A percentile compares a stretch with the other conserved stretches of the same genome.
phyloP scores from a whole-genome alignment of 2,888 invertebrate genomes.

The Plebejus argus region DNA sequence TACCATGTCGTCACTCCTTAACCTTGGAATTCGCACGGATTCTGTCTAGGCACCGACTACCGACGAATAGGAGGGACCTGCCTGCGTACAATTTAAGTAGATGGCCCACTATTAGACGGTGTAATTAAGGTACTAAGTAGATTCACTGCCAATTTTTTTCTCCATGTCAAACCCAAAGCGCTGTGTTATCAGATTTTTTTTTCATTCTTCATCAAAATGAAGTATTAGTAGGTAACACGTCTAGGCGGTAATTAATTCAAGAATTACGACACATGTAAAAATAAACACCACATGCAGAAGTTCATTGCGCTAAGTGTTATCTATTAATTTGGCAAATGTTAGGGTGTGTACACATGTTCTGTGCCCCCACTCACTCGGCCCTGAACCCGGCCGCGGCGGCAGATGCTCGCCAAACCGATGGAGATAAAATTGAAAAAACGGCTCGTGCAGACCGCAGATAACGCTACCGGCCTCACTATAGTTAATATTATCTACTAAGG shows the following conservation, averaged over 20 bases:
- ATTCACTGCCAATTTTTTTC: not conserved
- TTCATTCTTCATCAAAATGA: not conserved
- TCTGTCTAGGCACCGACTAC: not conserved
- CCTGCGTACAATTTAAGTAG: not conserved
- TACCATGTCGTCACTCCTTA: conserved; percentile 14
- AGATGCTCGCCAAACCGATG: conserved; percentile 65
- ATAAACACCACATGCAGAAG: conserved; percentile 55
- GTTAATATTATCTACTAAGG: not conserved
- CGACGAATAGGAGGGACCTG: not conserved
- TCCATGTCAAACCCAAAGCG: too few relatives aligned
- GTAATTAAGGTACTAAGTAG: not conserved
- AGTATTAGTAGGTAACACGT: too few relatives aligned
- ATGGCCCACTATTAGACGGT: not conserved
- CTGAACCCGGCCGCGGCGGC: conserved; percentile 69
- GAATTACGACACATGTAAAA: conserved; percentile 47
- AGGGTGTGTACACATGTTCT: conserved; percentile 41
- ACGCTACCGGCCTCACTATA: conserved; percentile 6
- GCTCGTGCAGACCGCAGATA: conserved; percentile 18
- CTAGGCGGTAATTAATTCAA: conserved; percentile 1
- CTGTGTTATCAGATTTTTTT: too few relatives aligned
- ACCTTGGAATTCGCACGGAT: conserved; percentile 22
- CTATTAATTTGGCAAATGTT: conserved; percentile 5
- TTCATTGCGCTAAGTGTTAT: conserved; percentile 49
- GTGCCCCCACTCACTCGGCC: conserved; percentile 53
- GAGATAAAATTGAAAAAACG: conserved; percentile 53